phyloP scores from a whole-genome alignment of 2,797 vertebrate genomes.

The Danio jaintianensis region DNA sequence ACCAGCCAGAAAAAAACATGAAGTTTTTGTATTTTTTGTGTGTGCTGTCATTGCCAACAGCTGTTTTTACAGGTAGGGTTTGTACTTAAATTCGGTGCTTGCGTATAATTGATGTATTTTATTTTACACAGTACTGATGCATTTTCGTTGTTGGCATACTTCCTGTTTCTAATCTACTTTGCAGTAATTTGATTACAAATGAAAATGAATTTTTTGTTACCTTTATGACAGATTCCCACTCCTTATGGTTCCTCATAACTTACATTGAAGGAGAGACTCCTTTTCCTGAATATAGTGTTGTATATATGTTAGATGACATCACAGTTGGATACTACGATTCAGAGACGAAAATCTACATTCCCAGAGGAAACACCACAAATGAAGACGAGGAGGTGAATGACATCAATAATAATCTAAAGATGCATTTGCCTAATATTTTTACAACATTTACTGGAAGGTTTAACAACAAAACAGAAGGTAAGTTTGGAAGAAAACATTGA shows the following conservation, averaged over 20 bases:
- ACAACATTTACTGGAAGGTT: not conserved
- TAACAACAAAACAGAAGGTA: not conserved
- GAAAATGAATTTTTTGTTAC: no score
- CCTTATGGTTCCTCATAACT: not conserved
- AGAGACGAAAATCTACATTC: not conserved
- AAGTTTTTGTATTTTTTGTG: not conserved
- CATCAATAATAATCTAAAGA: not conserved
- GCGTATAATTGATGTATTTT: no score
- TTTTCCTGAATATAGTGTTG: not conserved
- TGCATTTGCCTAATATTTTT: not conserved
- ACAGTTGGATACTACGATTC: constrained; percentile 12
- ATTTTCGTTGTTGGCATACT: no score
- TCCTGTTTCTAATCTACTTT: no score
- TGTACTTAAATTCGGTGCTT: no score
- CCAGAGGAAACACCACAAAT: not conserved
- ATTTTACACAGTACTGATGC: no score
- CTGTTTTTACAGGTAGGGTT: not conserved
- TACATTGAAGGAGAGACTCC: not conserved
- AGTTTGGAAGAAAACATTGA: no score
- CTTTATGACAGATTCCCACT: not conserved
- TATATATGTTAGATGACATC: constrained; percentile 10
- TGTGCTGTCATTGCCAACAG: not conserved
- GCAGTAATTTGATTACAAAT: no score
- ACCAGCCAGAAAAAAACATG: not conserved
- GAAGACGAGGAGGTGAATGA: not conserved